A percentile compares a stretch with the other conserved stretches of the same genome.
phyloP scores from a whole-genome alignment of 2,113 vertebrate genomes.

The Callorhinus ursinus region DNA sequence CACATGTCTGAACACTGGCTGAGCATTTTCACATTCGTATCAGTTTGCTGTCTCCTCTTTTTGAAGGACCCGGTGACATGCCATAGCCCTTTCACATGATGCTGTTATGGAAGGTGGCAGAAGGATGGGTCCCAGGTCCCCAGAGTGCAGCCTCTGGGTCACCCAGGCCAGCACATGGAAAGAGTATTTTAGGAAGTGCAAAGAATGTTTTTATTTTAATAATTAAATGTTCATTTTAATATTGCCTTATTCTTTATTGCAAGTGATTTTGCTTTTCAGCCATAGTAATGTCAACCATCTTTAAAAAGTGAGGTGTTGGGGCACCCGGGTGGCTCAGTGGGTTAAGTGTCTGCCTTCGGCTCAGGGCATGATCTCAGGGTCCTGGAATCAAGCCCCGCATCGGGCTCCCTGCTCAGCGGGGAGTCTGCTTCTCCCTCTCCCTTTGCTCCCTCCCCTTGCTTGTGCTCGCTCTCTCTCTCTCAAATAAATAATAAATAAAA shows the following conservation, averaged over 20 bases:
- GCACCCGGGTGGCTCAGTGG: background rate
- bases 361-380: background rate
- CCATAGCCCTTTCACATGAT: background rate
- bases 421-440: background rate
- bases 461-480: background rate
- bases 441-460: too few species aligned
- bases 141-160: background rate
- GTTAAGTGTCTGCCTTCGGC: background rate
- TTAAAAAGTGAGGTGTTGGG: background rate
- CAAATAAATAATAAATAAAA: background rate
- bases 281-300: background rate
- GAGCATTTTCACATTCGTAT: slow-evolving; percentile 14
- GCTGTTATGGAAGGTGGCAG: background rate
- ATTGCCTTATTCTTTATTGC: background rate
- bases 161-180: background rate
- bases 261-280: background rate
- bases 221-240: background rate
- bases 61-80: slow-evolving; percentile 51
- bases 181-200: background rate
- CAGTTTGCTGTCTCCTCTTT: background rate
- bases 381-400: rapidly evolving
- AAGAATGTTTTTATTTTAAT: background rate
- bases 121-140: background rate
- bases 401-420: background rate
- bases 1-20: slow-evolving; percentile 45